Conservation (phyloP, 2,888 invertebrate species). For the Gortyna flavago region DNA sequence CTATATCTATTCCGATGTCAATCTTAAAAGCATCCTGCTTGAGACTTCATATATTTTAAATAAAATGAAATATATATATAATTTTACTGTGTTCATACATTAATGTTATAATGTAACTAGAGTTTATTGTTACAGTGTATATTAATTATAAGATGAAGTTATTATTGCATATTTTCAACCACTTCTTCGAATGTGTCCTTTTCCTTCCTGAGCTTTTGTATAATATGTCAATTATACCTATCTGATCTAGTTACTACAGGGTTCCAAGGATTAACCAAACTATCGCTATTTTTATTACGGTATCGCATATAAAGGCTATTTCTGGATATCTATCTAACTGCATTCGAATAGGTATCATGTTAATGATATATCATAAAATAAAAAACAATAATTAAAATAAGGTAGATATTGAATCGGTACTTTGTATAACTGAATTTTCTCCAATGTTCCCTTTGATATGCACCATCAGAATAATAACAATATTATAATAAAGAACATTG, state of each 20-base stretch:
- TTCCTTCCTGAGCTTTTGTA: conserved; percentile 81
- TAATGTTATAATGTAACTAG: conserved; percentile 61
- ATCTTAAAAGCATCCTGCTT: conserved; percentile 30
- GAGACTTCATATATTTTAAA: conserved; percentile 43
- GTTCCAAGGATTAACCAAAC: conserved; percentile 66
- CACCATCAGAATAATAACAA: conserved; percentile 31
- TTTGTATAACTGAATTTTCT: conserved; percentile 30
- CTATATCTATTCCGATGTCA: conserved; percentile 36
- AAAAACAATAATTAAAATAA: conserved; percentile 56
- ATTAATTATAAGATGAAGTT: conserved; percentile 56
- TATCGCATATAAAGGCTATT: conserved; percentile 58
- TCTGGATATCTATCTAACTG: conserved; percentile 56
- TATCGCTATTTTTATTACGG: conserved; percentile 66
- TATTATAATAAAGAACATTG: conserved; percentile 26
- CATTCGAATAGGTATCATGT: conserved; percentile 34
- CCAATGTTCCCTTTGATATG: conserved; percentile 36
- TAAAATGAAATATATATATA: conserved; percentile 48
- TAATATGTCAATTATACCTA: conserved; percentile 82
- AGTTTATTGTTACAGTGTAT: conserved; percentile 58
- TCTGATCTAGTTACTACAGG: conserved; percentile 76
- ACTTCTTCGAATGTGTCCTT: conserved; percentile 55
- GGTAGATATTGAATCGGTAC: conserved; percentile 47
- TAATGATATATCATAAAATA: conserved; percentile 39
- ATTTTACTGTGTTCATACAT: conserved; percentile 72
- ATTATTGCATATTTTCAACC: conserved; percentile 49